These are phyloP conservation scores for Nemotelus pantherinus DNA, from an alignment of 2,888 invertebrate genomes.

Conservation along the genomic window DNA sequence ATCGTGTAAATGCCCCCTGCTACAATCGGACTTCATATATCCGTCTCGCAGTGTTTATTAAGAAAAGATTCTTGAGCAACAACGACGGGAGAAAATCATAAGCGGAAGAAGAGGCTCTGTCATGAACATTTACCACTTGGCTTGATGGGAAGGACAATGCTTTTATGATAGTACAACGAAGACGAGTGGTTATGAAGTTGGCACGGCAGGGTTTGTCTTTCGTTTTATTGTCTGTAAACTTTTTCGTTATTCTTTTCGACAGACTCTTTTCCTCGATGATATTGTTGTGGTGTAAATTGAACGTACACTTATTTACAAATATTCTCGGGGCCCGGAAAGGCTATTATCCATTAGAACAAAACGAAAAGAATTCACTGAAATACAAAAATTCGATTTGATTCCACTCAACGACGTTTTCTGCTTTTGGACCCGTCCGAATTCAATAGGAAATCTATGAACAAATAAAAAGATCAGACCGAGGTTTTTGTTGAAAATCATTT, in stretches of 20 bases:
- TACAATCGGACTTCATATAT: too few species aligned
- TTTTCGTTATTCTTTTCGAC: neutral
- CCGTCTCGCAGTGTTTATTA: neutral
- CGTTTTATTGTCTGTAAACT: constrained; percentile 28
- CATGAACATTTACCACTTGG: constrained; percentile 29
- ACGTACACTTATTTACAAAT: neutral
- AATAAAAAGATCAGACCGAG: constrained; percentile 35
- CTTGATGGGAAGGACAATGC: constrained; percentile 26
- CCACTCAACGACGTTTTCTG: constrained; percentile 12
- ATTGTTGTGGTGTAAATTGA: neutral
- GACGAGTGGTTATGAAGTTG: constrained; percentile 38
- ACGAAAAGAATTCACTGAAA: constrained; percentile 28
- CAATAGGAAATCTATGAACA: constrained; percentile 33
- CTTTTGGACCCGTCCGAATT: neutral
- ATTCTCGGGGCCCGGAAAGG: neutral
- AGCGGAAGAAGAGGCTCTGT: constrained; percentile 29
- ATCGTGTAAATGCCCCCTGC: neutral
- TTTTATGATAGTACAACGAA: constrained; percentile 4
- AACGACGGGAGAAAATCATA: constrained; percentile 11
- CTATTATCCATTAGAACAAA: constrained; percentile 20
- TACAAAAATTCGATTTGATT: constrained; percentile 35
- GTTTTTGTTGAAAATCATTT: constrained; percentile 38
- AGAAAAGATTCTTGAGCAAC: constrained; percentile 26
- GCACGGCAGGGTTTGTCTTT: constrained; percentile 1
- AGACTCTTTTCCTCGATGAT: neutral